Percentiles rank a stretch among this genome's conserved stretches.
These are phyloP conservation scores for Brassicogethes aeneus DNA, from an alignment of 2,888 invertebrate genomes.

Conservation along the genomic window DNA sequence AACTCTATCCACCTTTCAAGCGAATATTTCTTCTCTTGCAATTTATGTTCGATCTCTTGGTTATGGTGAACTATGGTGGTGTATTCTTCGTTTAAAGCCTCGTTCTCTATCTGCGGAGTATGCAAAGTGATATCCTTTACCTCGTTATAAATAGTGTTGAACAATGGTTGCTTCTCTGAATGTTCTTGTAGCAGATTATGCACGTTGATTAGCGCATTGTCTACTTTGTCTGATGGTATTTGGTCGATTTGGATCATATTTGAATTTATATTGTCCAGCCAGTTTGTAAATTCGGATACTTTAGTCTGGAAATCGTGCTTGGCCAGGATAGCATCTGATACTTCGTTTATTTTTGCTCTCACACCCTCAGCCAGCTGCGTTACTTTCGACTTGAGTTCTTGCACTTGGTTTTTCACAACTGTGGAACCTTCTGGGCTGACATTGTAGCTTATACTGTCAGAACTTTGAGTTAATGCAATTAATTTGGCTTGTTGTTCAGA, in stretches of 20 bases:
- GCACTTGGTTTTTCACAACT: conserved; percentile 61
- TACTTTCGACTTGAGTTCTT: conserved; percentile 65
- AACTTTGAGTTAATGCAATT: conserved; percentile 67
- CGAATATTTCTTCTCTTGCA: conserved; percentile 63
- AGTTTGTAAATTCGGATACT: conserved; percentile 67
- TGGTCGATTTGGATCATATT: conserved; percentile 72
- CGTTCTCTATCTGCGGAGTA: conserved; percentile 66
- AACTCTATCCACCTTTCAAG: conserved; percentile 79
- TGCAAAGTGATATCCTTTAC: conserved; percentile 65
- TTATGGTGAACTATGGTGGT: conserved; percentile 68
- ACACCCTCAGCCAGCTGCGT: conserved; percentile 68
- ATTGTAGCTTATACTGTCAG: conserved; percentile 69
- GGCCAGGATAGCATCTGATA: conserved; percentile 73
- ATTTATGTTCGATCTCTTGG: conserved; percentile 63
- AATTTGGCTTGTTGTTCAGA: conserved; percentile 78
- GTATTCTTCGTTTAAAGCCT: conserved; percentile 65
- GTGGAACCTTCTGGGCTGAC: conserved; percentile 70
- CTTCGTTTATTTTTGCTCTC: conserved; percentile 64
- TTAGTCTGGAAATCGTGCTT: conserved; percentile 78
- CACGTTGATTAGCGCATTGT: conserved; percentile 65
- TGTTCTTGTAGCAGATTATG: conserved; percentile 78
- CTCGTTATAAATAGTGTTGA: conserved; percentile 72
- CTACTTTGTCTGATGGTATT: conserved; percentile 73
- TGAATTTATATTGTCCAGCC: conserved; percentile 65
- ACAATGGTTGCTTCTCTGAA: conserved; percentile 70